Base-by-base conservation (phyloP, 2,113 vertebrate genomes). In the Mobula hypostoma region DNA sequence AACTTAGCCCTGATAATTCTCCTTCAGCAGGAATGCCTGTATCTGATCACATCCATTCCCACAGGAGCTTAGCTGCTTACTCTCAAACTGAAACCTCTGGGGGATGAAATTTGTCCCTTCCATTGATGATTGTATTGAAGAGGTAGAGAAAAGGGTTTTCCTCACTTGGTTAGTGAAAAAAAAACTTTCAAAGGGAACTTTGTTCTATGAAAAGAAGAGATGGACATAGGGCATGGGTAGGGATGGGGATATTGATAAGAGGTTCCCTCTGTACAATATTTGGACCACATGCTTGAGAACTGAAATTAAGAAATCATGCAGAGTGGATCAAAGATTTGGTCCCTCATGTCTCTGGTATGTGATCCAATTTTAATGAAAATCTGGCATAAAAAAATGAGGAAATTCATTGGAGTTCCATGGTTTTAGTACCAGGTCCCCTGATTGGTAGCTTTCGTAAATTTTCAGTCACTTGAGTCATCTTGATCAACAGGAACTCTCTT, bases 1-100 rank as follows among this genome's bases (percentile, higher is more conserved):
- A 82, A 82, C 48, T 40, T 0, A 27, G 14, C 11, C 12, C 61
- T 14, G 27, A 88, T 15, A 63, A 88, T 9, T 58, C 27, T 88
- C 58, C 58, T 63, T 88, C 27, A 88, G n/a, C 58, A 63, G 83
- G 83, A 88, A 63, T 88, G 58, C 58, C 83, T 88, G 83, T 88
- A 24, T 88, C 83, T 58, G 1, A 58, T 88, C 29, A 29, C 58
- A 21, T 83, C 7, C 27, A 17, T 63, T 88, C 83, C 83, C 83
- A 61, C 27, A 88, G 58, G 24, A 15, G 83, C 83, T 61, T 27
- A 58, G 24, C 83, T 88, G 83, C 27, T 48, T 48, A 88, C 83
- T n/a, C 8, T 88, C 24, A 61, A 88, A 88, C 29, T 61, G 58
- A 87, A 87, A 56, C 83, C 11, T 19, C 15, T 76, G 72, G 21